Evolutionary conservation across 2,797 vertebrate genomes (phyloP), one percentile per base, ranked within the genome.

Genomic region (Eleutherodactylus coqui): DNA sequence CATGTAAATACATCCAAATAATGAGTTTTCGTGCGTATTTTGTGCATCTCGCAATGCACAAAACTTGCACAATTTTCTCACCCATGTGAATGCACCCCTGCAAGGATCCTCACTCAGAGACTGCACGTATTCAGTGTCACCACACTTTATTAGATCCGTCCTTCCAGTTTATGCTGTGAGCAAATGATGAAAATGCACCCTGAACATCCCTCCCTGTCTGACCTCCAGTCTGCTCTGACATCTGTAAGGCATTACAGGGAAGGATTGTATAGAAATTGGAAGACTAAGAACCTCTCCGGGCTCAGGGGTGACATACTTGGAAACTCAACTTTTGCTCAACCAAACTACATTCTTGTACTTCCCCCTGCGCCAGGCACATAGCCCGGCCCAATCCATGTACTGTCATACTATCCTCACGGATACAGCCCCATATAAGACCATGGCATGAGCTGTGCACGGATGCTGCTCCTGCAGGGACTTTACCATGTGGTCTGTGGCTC

Each of bases 371-470:
- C 32, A 24, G 36, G 67, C 19, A 11, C 34, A 9, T 19, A 9
- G 64, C 16, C 32, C n/a, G n/a, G n/a, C 1, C 58, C 58, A 17
- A 29, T 17, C n/a, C 1, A 14, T 29, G 19, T 62, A 11, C 11
- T 60, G 7, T 10, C 3, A 27, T 29, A 27, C 29, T 36, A 69
- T 21, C 64, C 64, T 38, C 64, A 67, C 21, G 34, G 34, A 38
- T 19, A 21, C 36, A n/a, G 36, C 67, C 67, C 67, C 67, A 70
- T 70, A 70, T 70, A 70, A 70, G 67, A n/a, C 1, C 67, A 70
- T 70, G 67, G 21, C 13, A 69, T 21, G 19, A 69, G 64, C 64
- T 9, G 34, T 21, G 64, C 64, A 32, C 64, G 16, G 17, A 38
- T 3, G 64, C 17, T 21, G 64, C 14, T 34, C 64, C 64, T 38